These are phyloP conservation scores for Xanthorhoe designata DNA, from an alignment of 2,888 invertebrate genomes.

Conservation along the genomic window DNA sequence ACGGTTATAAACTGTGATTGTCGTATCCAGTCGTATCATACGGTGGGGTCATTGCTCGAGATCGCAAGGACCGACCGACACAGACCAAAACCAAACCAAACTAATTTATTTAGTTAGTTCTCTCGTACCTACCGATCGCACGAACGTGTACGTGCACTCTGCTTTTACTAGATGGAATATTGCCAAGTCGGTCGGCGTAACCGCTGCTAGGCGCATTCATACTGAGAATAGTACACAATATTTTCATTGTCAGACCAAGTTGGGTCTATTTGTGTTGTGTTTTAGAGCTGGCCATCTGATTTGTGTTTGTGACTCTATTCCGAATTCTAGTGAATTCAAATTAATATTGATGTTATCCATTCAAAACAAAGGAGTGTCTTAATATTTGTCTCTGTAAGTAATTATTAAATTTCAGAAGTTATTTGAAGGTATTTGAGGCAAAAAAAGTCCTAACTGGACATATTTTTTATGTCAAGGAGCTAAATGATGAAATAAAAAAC, in stretches of 20 bases:
- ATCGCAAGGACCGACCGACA: slow-evolving; percentile 48
- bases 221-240: slow-evolving; percentile 40
- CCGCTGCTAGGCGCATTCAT: slow-evolving; percentile 37
- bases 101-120: slow-evolving; percentile 63
- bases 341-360: not conserved
- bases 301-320: slow-evolving; percentile 22
- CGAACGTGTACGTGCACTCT: slow-evolving; percentile 50
- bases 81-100: slow-evolving; percentile 60
- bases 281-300: slow-evolving; percentile 20
- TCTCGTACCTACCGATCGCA: slow-evolving; percentile 50
- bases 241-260: slow-evolving; percentile 33
- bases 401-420: not conserved
- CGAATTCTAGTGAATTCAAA: not conserved
- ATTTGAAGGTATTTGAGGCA: not conserved
- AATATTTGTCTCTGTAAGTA: slow-evolving; percentile 10
- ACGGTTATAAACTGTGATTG: slow-evolving; percentile 35
- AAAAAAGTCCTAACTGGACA: not conserved
- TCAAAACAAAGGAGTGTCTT: slow-evolving; percentile 15
- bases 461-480: not conserved
- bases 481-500: no score
- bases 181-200: slow-evolving; percentile 75
- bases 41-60: slow-evolving; percentile 41
- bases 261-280: slow-evolving; percentile 21
- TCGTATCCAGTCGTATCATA: slow-evolving; percentile 35
- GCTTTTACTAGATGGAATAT: slow-evolving; percentile 65